phyloP scores from a whole-genome alignment of 1,140 invertebrate species.

The Nomia melanderi region DNA sequence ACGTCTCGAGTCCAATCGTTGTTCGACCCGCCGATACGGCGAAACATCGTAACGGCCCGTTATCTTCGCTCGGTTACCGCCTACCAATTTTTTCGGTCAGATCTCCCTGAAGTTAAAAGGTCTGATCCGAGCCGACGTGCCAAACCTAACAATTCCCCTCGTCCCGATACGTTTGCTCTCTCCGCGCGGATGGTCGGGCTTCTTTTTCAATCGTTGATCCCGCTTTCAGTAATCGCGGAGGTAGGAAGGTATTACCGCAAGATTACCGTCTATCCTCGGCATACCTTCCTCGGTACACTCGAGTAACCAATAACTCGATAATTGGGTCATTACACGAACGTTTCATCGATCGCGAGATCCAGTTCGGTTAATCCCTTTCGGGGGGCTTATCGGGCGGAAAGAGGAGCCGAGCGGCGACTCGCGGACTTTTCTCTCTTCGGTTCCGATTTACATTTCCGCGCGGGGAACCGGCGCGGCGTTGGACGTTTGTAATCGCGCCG shows the following conservation, averaged over 20 bases:
- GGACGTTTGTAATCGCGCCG: no score
- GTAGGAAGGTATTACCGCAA: background rate
- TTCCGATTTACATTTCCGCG: no score
- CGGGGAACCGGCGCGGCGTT: no score
- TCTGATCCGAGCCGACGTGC: no score
- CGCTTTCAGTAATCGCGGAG: conserved; percentile 28
- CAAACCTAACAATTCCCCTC: background rate
- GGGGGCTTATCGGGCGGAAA: background rate
- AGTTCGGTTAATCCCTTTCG: conserved; percentile 45
- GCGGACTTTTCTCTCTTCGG: no score
- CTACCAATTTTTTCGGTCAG: no score
- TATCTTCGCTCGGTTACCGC: no score
- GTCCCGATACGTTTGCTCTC: background rate
- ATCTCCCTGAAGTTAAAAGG: no score
- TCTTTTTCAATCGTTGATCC: background rate
- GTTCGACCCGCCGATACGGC: conserved; percentile 62
- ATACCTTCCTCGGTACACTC: conserved; percentile 19
- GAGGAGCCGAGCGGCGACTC: no score
- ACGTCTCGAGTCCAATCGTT: conserved; percentile 70
- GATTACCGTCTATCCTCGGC: conserved; percentile 9
- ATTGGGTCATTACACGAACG: conserved; percentile 58
- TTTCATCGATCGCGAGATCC: conserved; percentile 58
- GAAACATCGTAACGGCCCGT: conserved; percentile 60
- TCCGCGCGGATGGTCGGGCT: background rate
- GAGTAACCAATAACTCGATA: conserved; percentile 57